A percentile compares a stretch with the other conserved stretches of the same genome.
These are phyloP conservation scores for Nomada ferruginata DNA, from an alignment of 2,888 invertebrate species.

Conservation along the genomic window DNA sequence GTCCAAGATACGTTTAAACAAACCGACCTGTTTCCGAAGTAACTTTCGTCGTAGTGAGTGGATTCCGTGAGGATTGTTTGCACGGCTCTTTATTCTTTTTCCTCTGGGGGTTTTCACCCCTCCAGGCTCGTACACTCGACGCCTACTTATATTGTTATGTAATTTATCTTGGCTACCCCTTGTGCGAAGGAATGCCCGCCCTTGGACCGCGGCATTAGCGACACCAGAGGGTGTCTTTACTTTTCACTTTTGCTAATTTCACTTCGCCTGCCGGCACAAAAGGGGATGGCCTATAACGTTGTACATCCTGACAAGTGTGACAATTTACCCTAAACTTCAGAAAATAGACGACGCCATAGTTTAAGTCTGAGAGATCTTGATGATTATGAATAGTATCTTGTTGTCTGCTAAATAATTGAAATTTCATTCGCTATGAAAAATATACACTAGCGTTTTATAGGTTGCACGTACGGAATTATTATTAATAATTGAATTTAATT, in stretches of 20 bases:
- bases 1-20: conserved; percentile 54
- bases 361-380: neutral
- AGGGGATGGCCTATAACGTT: conserved; percentile 32
- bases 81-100: conserved; percentile 62
- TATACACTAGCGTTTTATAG: no score
- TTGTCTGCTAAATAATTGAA: neutral
- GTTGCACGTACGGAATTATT: no score
- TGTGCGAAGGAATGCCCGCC: conserved; percentile 69
- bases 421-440: neutral
- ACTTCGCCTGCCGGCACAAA: conserved; percentile 38
- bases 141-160: conserved; percentile 80
- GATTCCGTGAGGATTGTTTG: conserved; percentile 65
- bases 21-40: conserved; percentile 58
- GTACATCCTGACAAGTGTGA: conserved; percentile 48
- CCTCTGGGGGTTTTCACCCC: conserved; percentile 61
- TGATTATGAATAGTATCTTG: neutral
- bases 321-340: conserved; percentile 43
- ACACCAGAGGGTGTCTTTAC: conserved; percentile 77
- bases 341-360: neutral
- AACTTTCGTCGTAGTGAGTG: conserved; percentile 58
- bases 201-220: conserved; percentile 70
- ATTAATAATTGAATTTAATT: no score
- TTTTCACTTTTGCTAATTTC: conserved; percentile 83
- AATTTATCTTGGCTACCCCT: conserved; percentile 79
- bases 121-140: conserved; percentile 66